A percentile compares a stretch with the other conserved stretches of the same genome.
Conservation (phyloP, 2,797 vertebrate genomes). For the Myotis pilosus region DNA sequence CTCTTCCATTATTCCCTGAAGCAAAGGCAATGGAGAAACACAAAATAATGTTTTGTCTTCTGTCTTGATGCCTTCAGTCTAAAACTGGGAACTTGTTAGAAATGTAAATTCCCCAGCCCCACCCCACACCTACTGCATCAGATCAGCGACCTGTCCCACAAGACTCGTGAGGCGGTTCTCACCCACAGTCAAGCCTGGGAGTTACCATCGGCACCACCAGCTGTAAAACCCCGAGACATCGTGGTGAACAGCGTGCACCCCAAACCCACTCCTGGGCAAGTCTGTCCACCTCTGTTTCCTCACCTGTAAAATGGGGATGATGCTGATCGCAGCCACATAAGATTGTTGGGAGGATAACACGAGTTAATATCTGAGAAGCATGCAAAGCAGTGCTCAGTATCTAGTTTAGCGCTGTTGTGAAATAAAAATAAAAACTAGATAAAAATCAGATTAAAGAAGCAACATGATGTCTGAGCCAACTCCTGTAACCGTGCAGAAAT, state of each 20-base stretch:
- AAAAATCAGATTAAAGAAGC: neutral
- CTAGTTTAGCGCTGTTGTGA: neutral
- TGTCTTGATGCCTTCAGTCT: neutral
- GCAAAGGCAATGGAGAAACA: neutral
- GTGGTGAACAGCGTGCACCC: neutral
- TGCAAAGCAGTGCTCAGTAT: neutral
- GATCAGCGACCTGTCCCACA: neutral
- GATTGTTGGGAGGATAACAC: neutral
- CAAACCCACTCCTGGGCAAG: neutral
- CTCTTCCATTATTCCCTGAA: neutral
- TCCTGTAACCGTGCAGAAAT: neutral
- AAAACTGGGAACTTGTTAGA: neutral
- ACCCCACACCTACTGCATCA: neutral
- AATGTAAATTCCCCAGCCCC: neutral
- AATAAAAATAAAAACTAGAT: neutral
- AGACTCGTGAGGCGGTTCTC: neutral
- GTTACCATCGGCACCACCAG: neutral
- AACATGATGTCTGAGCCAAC: neutral
- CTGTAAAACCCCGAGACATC: neutral
- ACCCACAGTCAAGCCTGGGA: neutral
- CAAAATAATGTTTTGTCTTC: neutral
- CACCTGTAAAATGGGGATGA: neutral
- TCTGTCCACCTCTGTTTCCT: neutral
- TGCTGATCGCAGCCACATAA: neutral
- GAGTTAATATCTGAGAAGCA: neutral